Base-by-base conservation (phyloP, 2,888 invertebrate genomes). In the Nemapogon koenigi region DNA sequence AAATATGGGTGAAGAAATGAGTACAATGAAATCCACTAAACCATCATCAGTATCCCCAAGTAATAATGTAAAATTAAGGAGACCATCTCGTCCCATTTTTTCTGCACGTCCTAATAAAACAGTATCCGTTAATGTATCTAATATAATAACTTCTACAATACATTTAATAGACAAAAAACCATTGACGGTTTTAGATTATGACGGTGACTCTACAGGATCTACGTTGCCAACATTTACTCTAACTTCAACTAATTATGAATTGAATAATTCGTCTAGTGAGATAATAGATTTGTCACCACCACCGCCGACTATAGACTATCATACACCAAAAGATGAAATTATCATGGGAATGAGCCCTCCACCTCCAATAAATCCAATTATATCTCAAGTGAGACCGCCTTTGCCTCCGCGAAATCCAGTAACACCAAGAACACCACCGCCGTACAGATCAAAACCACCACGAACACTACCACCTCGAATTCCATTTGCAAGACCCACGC, bases 271-370 rank as follows among this genome's bases (percentile, higher is more conserved):
- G 4, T 62, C 67, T 0, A 69, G 59, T 48, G 73, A 79, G 39
- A 79, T 79, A 6, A 61, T 78, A 44, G 69, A 80, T 44, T 57
- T 80, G n/a, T 78, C 79, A 18, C 80, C 80, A 10, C 80, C 80
- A n/a, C 78, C 78, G 4, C 75, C 72, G 4, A 70, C 68, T 2
- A 51, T 66, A 45, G 69, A 73, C 46, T 71, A 69, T 40, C 73
- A 57, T 42, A 64, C 75, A 8, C 66, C 62, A 7, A 70, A 68
- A 44, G 70, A 75, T 55, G 79, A 80, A 41, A 65, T 62, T 54
- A 80, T 82, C n/a, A 73, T 81, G 75, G 81, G 81, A 1, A 76
- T 82, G 68, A 81, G 70, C 50, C 82, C 82, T 28, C 82, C 81
- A 10, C 81, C 81, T 38, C 68, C 71, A 14, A 59, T 62, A 41